These are phyloP conservation scores for Drosophila ohnishii DNA, from an alignment of 1,140 invertebrate species.

Conservation along the genomic window DNA sequence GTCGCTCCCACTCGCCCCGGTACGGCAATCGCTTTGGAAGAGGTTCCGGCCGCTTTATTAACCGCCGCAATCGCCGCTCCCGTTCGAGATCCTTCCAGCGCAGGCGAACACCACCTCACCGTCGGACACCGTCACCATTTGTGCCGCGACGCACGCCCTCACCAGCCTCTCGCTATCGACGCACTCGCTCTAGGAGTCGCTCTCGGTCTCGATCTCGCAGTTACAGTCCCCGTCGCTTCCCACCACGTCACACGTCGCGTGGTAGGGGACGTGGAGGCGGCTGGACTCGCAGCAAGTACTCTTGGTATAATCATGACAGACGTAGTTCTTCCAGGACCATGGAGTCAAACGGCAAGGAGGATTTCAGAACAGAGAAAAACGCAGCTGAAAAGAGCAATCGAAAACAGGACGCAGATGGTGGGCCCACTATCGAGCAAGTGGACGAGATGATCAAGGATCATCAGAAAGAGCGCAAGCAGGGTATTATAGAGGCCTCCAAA, in stretches of 20 bases:
- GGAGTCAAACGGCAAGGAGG: conserved; percentile 20
- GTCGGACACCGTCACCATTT: conserved; percentile 54
- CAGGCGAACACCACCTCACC: conserved; percentile 44
- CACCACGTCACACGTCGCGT: conserved; percentile 16
- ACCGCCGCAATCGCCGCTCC: conserved; percentile 37
- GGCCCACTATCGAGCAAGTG: conserved; percentile 83
- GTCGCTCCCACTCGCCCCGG: conserved; percentile 9
- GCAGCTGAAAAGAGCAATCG: conserved; percentile 35
- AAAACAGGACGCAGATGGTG: conserved; percentile 24
- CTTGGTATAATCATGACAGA: conserved; percentile 34
- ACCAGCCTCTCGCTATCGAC: conserved; percentile 39
- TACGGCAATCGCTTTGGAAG: conserved; percentile 21
- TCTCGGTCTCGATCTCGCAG: conserved; percentile 69
- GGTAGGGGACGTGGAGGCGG: conserved; percentile 50
- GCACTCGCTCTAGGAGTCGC: conserved; percentile 53
- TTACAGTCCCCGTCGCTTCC: conserved; percentile 46
- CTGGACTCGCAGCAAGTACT: conserved; percentile 35
- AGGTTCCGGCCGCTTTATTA: conserved; percentile 22
- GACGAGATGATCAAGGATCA: conserved; percentile 84
- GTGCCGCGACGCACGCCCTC: conserved; percentile 53
- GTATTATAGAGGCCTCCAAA: conserved; percentile 84
- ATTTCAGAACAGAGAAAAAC: conserved; percentile 12
- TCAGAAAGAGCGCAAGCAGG: conserved; percentile 84
- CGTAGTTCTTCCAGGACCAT: conserved; percentile 13
- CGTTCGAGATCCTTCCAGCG: conserved; percentile 60